Conservation (phyloP, 1,140 invertebrate species). For the Ctenoplectra terminalis region DNA sequence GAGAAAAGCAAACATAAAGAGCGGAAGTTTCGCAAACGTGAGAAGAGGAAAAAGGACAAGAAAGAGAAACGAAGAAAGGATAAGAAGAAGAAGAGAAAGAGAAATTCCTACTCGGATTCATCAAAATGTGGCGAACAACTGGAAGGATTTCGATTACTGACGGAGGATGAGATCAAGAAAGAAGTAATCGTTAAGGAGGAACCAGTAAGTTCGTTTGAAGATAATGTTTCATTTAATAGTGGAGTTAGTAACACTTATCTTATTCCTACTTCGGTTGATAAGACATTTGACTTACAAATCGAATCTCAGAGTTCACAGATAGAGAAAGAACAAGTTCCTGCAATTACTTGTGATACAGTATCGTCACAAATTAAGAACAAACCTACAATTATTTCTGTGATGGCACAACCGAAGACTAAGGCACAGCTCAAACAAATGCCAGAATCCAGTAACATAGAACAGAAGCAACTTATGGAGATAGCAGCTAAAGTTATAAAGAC, state of each 20-base stretch:
- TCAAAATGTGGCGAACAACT: constrained; percentile 29
- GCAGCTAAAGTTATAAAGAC: not conserved
- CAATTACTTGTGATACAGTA: not conserved
- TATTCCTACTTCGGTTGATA: not conserved
- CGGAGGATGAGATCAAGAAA: constrained; percentile 78
- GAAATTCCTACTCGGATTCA: constrained; percentile 13
- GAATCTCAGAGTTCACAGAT: not conserved
- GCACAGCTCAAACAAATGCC: constrained; percentile 77
- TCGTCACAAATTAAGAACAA: not conserved
- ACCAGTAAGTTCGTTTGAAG: constrained; percentile 40
- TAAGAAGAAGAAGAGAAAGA: constrained; percentile 62
- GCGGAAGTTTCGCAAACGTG: constrained; percentile 64
- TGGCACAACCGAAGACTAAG: constrained; percentile 70
- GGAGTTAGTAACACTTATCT: not conserved
- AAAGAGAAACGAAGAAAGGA: constrained; percentile 62
- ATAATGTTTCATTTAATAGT: not conserved
- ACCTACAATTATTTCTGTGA: not conserved
- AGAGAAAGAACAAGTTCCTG: constrained; percentile 4
- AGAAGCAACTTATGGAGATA: not conserved
- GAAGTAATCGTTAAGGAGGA: constrained; percentile 72
- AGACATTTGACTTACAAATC: not conserved
- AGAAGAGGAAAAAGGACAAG: constrained; percentile 70
- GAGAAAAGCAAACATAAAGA: constrained; percentile 73
- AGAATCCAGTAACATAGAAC: constrained; percentile 44
- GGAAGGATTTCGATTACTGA: constrained; percentile 53